A percentile compares a stretch with the other conserved stretches of the same genome.
Evolutionary conservation across 2,797 vertebrate genomes (phyloP).

Genomic region (Meda fulgida): DNA sequence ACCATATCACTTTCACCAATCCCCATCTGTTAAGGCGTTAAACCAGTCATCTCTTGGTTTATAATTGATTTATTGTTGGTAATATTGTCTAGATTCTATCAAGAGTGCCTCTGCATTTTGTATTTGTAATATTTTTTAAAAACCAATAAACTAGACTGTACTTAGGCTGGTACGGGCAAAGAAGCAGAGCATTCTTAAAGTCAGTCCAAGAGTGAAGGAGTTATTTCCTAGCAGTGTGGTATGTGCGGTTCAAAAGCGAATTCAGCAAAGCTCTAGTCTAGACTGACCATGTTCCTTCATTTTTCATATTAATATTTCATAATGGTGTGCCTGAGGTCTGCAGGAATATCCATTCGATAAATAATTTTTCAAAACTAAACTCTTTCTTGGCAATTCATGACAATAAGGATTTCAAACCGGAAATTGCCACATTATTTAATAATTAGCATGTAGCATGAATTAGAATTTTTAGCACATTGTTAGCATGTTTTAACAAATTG

Average conservation of each 20-base stretch:
- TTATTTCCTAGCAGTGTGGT: conserved; percentile 54
- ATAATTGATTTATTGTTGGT: not conserved
- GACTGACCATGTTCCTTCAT: conserved; percentile 9
- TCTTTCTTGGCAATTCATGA: not conserved
- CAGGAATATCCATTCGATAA: not conserved
- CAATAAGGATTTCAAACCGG: not conserved
- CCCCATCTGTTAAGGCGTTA: not conserved
- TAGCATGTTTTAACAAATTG: too few species aligned
- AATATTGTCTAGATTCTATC: not conserved
- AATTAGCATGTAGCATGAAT: too few species aligned
- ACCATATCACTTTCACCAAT: not conserved
- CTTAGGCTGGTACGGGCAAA: conserved; percentile 17
- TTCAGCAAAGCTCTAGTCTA: conserved; percentile 17
- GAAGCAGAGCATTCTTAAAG: conserved; percentile 22
- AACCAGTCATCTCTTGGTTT: not conserved
- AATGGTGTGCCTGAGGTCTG: not conserved
- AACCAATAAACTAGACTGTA: not conserved
- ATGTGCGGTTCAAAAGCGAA: conserved; percentile 31
- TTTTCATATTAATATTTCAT: not conserved
- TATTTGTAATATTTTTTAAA: not conserved
- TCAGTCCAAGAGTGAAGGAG: conserved; percentile 48
- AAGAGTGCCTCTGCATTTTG: not conserved
- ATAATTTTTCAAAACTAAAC: not conserved
- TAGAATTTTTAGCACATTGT: too few species aligned
- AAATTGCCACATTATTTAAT: not conserved